Percentiles rank a stretch among this genome's conserved stretches.
These are phyloP conservation scores for Dysmachus trigonus DNA, from an alignment of 2,888 invertebrate genomes.

Conservation along the genomic window DNA sequence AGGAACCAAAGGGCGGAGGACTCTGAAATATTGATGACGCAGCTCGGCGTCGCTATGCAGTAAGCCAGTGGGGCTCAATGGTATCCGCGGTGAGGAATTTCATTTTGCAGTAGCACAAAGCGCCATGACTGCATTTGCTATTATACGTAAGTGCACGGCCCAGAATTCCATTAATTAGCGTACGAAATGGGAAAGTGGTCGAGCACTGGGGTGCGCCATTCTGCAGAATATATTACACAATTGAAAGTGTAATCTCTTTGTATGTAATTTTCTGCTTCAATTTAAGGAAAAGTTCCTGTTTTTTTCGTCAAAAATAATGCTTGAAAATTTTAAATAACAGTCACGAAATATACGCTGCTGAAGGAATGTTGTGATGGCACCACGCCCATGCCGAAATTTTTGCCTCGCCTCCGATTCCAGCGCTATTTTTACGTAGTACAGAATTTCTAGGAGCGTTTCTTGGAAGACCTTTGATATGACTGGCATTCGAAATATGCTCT, in stretches of 20 bases:
- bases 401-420: background rate
- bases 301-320: background rate
- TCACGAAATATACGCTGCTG: background rate
- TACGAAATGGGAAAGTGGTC: background rate
- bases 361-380: background rate
- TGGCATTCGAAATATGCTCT: background rate
- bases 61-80: background rate
- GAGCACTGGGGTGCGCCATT: background rate
- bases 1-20: background rate
- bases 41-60: background rate
- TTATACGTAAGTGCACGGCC: background rate
- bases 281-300: background rate
- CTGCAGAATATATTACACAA: background rate
- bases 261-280: background rate
- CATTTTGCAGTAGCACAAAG: background rate
- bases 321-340: background rate
- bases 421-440: background rate
- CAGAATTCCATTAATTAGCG: background rate
- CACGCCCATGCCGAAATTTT: background rate
- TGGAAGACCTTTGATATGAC: background rate
- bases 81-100: background rate
- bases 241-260: background rate
- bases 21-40: background rate
- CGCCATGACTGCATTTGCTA: background rate
- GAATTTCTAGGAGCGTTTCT: background rate